These are phyloP conservation scores for Archocentrus centrarchus DNA, from an alignment of 2,113 vertebrate species.

Conservation along the genomic window DNA sequence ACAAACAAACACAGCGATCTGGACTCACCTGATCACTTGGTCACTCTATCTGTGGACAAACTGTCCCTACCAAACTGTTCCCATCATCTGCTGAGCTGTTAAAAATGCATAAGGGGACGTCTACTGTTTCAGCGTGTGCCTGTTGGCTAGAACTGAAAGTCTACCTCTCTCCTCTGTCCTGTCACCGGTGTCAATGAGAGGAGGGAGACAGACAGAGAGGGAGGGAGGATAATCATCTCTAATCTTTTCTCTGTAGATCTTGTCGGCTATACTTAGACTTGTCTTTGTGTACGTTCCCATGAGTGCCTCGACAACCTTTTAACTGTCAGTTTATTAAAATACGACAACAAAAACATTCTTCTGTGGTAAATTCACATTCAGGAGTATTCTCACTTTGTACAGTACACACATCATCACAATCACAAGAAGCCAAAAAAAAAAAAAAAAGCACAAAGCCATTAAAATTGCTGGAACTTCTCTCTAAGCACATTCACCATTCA, in stretches of 20 bases:
- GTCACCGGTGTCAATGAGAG: slow-evolving; percentile 52
- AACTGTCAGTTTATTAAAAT: slow-evolving; percentile 74
- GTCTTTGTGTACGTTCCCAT: slow-evolving; percentile 43
- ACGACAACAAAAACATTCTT: slow-evolving; percentile 1
- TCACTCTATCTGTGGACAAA: slow-evolving; percentile 72
- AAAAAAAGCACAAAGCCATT: neutral
- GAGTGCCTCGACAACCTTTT: slow-evolving; percentile 23
- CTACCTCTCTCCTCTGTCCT: slow-evolving; percentile 59
- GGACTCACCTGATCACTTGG: slow-evolving; percentile 72
- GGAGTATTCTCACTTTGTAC: slow-evolving; percentile 15
- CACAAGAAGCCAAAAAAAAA: neutral
- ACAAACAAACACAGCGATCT: slow-evolving; percentile 16
- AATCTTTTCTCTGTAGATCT: slow-evolving; percentile 76
- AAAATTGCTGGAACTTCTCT: neutral
- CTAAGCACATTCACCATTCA: slow-evolving; percentile 11
- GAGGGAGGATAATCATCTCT: slow-evolving; percentile 76
- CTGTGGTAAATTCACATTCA: slow-evolving; percentile 50
- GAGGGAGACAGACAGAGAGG: slow-evolving; percentile 24
- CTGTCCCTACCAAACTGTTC: slow-evolving; percentile 72
- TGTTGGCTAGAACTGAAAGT: slow-evolving; percentile 62
- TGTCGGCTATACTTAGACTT: slow-evolving; percentile 71
- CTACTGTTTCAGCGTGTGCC: slow-evolving; percentile 72
- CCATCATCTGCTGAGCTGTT: slow-evolving; percentile 81
- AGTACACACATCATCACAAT: slow-evolving; percentile 4
- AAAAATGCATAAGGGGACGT: slow-evolving; percentile 78